Evolutionary conservation across 23 tunicate species (phyloP).

Genomic region (Ciona savignyi): DNA sequence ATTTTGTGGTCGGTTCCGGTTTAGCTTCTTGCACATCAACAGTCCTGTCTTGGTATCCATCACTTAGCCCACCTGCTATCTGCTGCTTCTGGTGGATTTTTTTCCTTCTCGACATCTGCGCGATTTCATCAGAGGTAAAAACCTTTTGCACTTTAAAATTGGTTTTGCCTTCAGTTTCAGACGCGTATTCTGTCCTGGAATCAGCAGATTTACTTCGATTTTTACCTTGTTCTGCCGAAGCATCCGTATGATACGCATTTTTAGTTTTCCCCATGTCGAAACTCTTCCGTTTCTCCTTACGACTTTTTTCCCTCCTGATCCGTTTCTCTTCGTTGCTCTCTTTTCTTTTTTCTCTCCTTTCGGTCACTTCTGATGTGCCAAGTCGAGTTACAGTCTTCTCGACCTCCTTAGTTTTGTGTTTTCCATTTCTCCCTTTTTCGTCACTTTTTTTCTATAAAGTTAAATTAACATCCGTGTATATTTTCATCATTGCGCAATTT

Average conservation of each 20-base stretch:
- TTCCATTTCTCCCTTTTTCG: no score
- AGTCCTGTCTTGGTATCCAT: neutral
- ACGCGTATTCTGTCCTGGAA: neutral
- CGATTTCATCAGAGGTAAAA: constrained; percentile 47
- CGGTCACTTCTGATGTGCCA: no score
- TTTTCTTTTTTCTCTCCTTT: no score
- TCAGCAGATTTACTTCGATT: neutral
- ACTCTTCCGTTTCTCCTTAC: neutral
- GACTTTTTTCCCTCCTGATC: no score
- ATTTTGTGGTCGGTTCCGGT: neutral
- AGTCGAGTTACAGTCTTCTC: no score
- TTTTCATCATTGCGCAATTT: no score
- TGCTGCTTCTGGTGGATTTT: neutral
- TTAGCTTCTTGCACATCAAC: neutral
- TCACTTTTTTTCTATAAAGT: no score
- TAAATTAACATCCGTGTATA: no score
- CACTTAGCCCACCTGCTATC: neutral
- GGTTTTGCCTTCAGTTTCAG: neutral
- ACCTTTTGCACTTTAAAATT: constrained; percentile 1
- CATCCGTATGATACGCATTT: no score
- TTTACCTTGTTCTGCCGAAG: no score
- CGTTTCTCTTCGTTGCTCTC: no score
- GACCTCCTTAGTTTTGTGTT: no score
- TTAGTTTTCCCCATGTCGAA: neutral
- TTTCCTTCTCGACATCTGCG: constrained; percentile 35